Percentiles rank a stretch among this genome's conserved stretches.
These are phyloP conservation scores for Prionailurus bengalensis DNA, from an alignment of 2,113 vertebrate genomes.

Conservation along the genomic window DNA sequence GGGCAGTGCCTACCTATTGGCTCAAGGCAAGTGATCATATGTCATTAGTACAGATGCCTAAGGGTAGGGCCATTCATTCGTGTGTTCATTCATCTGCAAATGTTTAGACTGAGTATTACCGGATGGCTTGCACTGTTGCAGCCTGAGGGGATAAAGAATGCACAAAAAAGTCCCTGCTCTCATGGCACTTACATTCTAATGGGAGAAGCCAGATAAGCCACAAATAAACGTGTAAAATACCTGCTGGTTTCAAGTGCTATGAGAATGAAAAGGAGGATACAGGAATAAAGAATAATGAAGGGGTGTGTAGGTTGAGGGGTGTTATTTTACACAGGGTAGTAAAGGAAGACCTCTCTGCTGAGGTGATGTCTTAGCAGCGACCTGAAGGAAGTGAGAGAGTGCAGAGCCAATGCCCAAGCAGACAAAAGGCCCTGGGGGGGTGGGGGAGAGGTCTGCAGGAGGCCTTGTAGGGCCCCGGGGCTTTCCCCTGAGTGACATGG, in stretches of 20 bases:
- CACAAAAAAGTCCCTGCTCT: neutral
- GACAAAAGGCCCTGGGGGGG: neutral
- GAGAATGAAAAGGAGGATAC: neutral
- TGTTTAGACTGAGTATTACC: neutral
- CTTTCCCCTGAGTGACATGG: neutral
- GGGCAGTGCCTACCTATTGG: neutral
- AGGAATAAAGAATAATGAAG: neutral
- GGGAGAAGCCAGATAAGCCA: neutral
- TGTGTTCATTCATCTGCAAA: neutral
- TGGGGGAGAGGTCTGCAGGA: accelerated
- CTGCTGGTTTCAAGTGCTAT: neutral
- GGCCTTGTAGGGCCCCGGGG: neutral
- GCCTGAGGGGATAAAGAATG: neutral
- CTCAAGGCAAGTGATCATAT: neutral
- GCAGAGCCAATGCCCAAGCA: neutral
- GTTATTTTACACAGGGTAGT: neutral
- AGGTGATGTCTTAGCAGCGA: neutral
- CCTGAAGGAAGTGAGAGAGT: neutral
- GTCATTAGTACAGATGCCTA: neutral
- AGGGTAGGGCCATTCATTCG: neutral
- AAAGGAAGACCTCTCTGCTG: neutral
- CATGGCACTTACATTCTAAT: neutral
- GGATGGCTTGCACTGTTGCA: neutral
- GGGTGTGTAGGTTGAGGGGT: too few relatives aligned
- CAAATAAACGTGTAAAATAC: neutral